These are phyloP conservation scores for Scaptomyza hsui DNA, from an alignment of 1,140 invertebrate species.

Conservation along the genomic window DNA sequence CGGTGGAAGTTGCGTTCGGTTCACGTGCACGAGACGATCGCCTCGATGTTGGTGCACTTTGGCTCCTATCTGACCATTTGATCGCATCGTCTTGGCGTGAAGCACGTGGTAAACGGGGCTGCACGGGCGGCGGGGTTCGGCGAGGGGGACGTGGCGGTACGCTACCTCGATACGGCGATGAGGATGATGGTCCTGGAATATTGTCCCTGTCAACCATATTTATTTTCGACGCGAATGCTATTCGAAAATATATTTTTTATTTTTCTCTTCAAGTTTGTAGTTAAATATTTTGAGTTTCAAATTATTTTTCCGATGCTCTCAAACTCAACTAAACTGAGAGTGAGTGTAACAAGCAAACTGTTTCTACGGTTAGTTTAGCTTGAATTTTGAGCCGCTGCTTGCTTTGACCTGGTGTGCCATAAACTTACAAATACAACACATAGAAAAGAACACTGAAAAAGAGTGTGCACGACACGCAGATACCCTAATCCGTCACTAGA, in stretches of 20 bases:
- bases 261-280: neutral
- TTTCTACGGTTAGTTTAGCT: constrained; percentile 31
- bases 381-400: constrained; percentile 54
- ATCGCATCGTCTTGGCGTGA: neutral
- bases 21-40: too few relatives aligned
- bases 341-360: constrained; percentile 5
- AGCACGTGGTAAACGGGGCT: neutral
- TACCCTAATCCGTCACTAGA: neutral
- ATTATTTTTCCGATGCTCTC: constrained; percentile 4
- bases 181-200: neutral
- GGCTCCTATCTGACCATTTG: neutral
- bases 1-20: too few relatives aligned
- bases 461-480: neutral
- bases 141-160: neutral
- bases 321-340: constrained; percentile 31
- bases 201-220: constrained; percentile 17
- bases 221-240: neutral
- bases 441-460: too few relatives aligned
- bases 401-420: constrained; percentile 43
- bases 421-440: neutral
- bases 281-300: neutral
- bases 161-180: neutral
- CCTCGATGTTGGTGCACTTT: neutral
- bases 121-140: neutral
- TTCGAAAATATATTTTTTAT: neutral